These are phyloP conservation scores for Notarius lentiginosus DNA, from an alignment of 2,113 vertebrate species.

Conservation along the genomic window DNA sequence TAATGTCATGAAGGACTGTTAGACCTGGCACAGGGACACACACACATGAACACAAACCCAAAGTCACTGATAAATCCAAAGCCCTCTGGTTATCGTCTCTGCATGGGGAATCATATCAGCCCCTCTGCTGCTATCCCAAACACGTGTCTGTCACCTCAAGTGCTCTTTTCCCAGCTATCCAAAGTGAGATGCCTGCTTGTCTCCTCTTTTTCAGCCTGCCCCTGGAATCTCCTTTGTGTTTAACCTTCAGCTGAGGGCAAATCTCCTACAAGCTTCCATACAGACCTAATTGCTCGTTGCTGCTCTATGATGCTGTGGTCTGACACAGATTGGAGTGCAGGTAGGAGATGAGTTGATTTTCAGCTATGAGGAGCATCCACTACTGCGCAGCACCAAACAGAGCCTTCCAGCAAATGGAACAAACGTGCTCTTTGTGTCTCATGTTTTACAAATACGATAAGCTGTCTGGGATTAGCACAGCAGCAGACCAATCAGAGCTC, in stretches of 20 bases:
- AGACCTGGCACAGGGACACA: constrained; percentile 27
- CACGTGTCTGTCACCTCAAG: constrained; percentile 35
- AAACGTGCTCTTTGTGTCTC: constrained; percentile 51
- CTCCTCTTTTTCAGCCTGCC: constrained; percentile 6
- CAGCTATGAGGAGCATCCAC: constrained; percentile 27
- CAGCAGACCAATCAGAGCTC: constrained; percentile 53
- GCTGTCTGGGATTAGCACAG: constrained; percentile 49
- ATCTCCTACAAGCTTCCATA: constrained; percentile 42
- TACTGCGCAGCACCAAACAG: neutral
- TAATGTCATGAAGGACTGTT: constrained; percentile 20
- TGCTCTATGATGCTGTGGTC: constrained; percentile 23
- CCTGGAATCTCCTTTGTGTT: constrained; percentile 47
- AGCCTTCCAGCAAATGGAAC: constrained; percentile 36
- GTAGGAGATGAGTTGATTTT: constrained; percentile 10
- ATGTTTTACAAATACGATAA: constrained; percentile 60
- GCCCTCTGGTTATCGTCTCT: constrained; percentile 18
- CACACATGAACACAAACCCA: constrained; percentile 26
- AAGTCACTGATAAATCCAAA: constrained; percentile 39
- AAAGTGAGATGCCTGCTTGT: constrained; percentile 30
- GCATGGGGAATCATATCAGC: constrained; percentile 43
- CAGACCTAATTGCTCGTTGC: constrained; percentile 39
- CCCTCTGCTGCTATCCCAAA: constrained; percentile 44
- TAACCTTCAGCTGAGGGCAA: constrained; percentile 47
- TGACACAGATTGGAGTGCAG: neutral
- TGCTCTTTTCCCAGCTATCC: constrained; percentile 41